Conservation (phyloP, 2,113 vertebrate species). For the Dromas ardeola region DNA sequence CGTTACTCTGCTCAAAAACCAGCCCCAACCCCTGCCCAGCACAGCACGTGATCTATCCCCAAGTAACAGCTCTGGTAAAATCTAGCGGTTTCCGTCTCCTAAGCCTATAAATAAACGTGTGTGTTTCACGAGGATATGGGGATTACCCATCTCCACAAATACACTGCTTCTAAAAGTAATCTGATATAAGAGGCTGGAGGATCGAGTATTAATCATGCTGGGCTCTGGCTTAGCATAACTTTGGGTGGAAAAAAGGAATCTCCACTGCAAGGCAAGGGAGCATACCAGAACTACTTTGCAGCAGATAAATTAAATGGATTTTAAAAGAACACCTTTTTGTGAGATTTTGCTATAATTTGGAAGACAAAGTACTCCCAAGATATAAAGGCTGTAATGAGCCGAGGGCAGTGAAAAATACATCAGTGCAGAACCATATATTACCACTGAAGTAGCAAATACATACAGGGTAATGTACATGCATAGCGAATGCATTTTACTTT, state of each 20-base stretch:
- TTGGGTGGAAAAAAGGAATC: neutral
- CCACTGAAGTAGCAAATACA: neutral
- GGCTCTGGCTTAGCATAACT: slow-evolving; percentile 1
- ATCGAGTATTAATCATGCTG: neutral
- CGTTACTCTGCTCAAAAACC: neutral
- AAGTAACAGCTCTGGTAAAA: neutral
- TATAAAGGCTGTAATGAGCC: neutral
- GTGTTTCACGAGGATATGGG: slow-evolving; percentile 20
- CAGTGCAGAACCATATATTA: neutral
- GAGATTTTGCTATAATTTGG: neutral
- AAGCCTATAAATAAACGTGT: neutral
- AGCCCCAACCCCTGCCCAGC: neutral
- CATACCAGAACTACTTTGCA: neutral
- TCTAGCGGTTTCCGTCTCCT: neutral
- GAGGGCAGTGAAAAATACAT: neutral
- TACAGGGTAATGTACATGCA: neutral
- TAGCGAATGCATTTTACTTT: neutral
- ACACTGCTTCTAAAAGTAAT: neutral
- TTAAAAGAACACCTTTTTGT: neutral
- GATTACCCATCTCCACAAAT: slow-evolving; percentile 32
- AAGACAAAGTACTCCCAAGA: neutral
- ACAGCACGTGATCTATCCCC: neutral
- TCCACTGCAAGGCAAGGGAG: neutral
- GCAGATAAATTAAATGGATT: neutral
- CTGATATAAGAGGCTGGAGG: neutral